Conservation (phyloP, 1,140 invertebrate species). For the Rhagoletis pomonella region DNA sequence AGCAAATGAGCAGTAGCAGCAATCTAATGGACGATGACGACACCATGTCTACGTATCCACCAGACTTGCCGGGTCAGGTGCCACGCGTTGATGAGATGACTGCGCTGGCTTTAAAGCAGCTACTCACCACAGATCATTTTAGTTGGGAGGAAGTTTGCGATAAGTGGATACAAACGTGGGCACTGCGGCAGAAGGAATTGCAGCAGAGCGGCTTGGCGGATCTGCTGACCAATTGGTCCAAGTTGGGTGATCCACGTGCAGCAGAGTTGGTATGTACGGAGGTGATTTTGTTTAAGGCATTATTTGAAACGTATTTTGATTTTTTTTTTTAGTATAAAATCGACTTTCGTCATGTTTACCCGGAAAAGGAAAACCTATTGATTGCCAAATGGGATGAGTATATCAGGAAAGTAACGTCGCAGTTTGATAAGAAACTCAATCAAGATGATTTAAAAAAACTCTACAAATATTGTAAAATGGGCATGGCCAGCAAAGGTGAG, state of each 20-base stretch:
- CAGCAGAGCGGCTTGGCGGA: slow-evolving; percentile 22
- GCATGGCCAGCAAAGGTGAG: slow-evolving; percentile 36
- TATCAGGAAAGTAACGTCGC: slow-evolving; percentile 14
- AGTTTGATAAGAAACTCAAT: slow-evolving; percentile 20
- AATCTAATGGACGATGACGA: slow-evolving; percentile 38
- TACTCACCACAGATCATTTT: slow-evolving; percentile 17
- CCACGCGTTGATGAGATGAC: slow-evolving; percentile 34
- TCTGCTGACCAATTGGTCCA: slow-evolving; percentile 27
- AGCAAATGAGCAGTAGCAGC: not conserved
- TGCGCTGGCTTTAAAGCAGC: slow-evolving; percentile 3
- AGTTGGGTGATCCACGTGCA: slow-evolving; percentile 25
- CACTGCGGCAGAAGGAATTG: slow-evolving; percentile 25
- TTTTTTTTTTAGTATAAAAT: slow-evolving; percentile 53
- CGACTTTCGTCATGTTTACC: slow-evolving; percentile 54
- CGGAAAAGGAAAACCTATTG: slow-evolving; percentile 48
- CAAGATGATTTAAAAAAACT: slow-evolving; percentile 23
- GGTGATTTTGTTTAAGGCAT: not conserved
- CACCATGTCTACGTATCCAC: slow-evolving; percentile 6
- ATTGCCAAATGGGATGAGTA: slow-evolving; percentile 51
- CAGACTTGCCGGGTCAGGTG: slow-evolving; percentile 7
- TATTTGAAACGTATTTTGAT: not conserved
- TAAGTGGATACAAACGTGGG: slow-evolving; percentile 30
- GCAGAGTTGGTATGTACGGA: slow-evolving; percentile 24
- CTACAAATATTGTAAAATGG: slow-evolving; percentile 33
- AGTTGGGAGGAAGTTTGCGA: slow-evolving; percentile 43